Evolutionary conservation across 2,113 vertebrate species (phyloP).

Genomic region (Panurus biarmicus): DNA sequence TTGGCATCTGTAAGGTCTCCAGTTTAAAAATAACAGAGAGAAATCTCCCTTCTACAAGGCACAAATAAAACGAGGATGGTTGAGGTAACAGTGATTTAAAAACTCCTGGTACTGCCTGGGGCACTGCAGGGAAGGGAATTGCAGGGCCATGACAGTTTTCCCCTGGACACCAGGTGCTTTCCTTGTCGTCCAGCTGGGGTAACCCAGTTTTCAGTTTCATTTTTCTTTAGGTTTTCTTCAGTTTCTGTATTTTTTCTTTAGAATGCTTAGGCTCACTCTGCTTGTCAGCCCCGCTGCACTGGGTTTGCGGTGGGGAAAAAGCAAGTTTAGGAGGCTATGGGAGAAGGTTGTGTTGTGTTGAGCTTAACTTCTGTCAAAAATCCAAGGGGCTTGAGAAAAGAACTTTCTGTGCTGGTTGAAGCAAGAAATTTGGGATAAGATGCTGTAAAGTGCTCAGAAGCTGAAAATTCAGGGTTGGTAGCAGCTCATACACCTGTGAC

Average conservation of each 20-base stretch:
- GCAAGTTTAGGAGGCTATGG: no score
- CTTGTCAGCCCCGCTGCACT: background rate
- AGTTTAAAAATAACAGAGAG: background rate
- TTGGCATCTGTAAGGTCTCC: background rate
- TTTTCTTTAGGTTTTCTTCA: background rate
- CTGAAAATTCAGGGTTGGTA: background rate
- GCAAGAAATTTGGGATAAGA: background rate
- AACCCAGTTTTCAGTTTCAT: background rate
- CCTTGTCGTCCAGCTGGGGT: background rate
- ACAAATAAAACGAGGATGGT: background rate
- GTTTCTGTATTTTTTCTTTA: background rate
- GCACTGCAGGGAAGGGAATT: background rate
- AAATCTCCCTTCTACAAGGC: background rate
- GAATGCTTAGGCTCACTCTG: background rate
- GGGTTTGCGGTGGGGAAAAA: background rate
- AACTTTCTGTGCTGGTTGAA: background rate
- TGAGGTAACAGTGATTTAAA: conserved; percentile 16
- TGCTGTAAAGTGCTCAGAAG: background rate
- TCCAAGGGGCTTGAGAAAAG: background rate
- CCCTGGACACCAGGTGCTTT: background rate
- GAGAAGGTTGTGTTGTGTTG: background rate
- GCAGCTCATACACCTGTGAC: background rate
- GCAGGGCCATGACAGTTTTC: background rate
- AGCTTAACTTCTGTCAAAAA: background rate
- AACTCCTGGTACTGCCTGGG: background rate